Evolutionary conservation across 2,113 vertebrate species (phyloP).

Genomic region (Oriolus oriolus): DNA sequence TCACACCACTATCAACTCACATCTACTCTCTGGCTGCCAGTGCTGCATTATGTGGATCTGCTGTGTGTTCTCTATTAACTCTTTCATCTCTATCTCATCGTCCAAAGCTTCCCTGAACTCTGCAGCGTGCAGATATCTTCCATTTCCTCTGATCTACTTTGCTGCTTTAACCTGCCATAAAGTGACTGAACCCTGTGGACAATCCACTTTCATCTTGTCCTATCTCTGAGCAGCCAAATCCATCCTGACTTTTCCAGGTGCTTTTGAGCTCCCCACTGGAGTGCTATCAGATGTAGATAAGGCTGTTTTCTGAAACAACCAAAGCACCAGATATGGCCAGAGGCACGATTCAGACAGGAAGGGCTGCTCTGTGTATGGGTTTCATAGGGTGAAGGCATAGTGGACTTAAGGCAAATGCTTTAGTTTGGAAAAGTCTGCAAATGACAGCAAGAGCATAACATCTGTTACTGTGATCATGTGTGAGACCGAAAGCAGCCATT

Average conservation of each 20-base stretch:
- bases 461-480: neutral
- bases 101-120: neutral
- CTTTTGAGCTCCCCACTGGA: neutral
- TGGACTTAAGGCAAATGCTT: neutral
- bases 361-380: neutral
- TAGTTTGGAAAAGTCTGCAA: neutral
- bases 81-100: neutral
- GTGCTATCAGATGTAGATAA: neutral
- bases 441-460: neutral
- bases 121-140: neutral
- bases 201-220: neutral
- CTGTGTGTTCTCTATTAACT: neutral
- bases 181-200: neutral
- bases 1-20: fast-evolving
- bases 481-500: neutral
- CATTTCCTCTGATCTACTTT: neutral
- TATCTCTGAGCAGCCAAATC: neutral
- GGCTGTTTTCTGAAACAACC: neutral
- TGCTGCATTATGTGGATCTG: neutral
- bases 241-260: neutral
- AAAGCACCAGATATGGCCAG: neutral
- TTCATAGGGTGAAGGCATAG: neutral
- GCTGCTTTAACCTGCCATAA: neutral
- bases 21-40: neutral
- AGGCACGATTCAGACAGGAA: neutral